These are phyloP conservation scores for Chaenodraco wilsoni DNA, from an alignment of 2,797 vertebrate genomes.

Conservation along the genomic window DNA sequence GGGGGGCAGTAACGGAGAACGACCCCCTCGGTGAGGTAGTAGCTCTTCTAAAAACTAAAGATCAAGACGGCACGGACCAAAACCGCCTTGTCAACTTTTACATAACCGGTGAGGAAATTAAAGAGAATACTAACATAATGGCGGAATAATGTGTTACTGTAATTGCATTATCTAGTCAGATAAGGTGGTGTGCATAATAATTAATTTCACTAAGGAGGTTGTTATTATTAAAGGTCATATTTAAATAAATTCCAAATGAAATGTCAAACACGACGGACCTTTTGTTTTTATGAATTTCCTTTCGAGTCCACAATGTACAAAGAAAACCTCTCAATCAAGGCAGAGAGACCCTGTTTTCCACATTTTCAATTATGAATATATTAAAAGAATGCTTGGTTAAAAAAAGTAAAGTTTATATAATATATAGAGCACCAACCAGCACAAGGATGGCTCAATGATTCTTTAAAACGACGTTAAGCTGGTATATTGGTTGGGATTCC, in stretches of 20 bases:
- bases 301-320: constrained; percentile 28
- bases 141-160: constrained; percentile 6
- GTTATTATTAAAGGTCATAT: constrained; percentile 58
- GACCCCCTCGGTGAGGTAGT: constrained; percentile 92
- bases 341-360: neutral
- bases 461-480: neutral
- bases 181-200: constrained; percentile 31
- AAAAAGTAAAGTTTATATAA: neutral
- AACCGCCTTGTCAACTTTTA: constrained; percentile 92
- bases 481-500: neutral
- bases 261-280: constrained; percentile 45
- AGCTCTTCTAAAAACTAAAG: constrained; percentile 90
- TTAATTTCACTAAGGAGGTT: constrained; percentile 27
- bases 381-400: too few species aligned
- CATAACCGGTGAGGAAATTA: constrained; percentile 88
- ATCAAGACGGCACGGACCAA: constrained; percentile 90
- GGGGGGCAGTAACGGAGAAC: constrained; percentile 93
- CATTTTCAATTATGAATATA: neutral
- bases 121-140: neutral
- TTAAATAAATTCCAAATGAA: constrained; percentile 41
- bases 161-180: constrained; percentile 13
- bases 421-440: neutral
- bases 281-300: constrained; percentile 29
- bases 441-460: neutral
- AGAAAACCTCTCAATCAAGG: constrained; percentile 1